phyloP scores from a whole-genome alignment of 2,113 vertebrate genomes.

The Lophotis ruficrista region DNA sequence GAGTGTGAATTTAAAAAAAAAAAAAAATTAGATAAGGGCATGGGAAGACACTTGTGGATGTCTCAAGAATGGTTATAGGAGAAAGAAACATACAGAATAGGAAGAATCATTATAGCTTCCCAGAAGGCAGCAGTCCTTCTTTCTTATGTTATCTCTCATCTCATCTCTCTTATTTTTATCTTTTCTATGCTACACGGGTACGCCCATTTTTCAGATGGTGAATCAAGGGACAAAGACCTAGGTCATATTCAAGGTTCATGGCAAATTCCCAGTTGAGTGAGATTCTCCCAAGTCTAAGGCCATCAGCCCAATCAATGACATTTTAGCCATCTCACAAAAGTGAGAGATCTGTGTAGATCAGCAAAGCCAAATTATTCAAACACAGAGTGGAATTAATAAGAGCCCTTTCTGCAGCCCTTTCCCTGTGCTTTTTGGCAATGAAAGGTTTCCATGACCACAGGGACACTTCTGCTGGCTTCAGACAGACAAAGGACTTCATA shows the following conservation, averaged over 20 bases:
- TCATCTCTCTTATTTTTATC: slow-evolving; percentile 6
- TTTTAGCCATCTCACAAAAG: not conserved
- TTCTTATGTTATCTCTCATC: not conserved
- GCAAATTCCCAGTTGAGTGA: not conserved
- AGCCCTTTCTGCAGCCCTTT: not conserved
- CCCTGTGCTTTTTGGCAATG: not conserved
- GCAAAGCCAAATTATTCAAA: not conserved
- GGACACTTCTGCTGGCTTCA: not conserved
- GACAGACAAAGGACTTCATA: not conserved
- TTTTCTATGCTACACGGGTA: not conserved
- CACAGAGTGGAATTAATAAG: not conserved
- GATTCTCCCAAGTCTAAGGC: not conserved
- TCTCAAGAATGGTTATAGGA: not conserved
- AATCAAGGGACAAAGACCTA: not conserved
- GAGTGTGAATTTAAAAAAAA: not conserved
- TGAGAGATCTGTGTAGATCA: not conserved
- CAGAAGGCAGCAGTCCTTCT: not conserved
- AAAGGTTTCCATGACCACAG: not conserved
- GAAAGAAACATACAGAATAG: not conserved
- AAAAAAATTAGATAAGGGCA: not conserved
- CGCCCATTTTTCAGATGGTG: not conserved
- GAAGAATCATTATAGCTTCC: not conserved
- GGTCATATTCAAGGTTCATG: not conserved
- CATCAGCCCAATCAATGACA: not conserved
- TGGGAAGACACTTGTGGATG: not conserved